phyloP scores from a whole-genome alignment of 2,797 vertebrate genomes.

The Graptemys geographica region DNA sequence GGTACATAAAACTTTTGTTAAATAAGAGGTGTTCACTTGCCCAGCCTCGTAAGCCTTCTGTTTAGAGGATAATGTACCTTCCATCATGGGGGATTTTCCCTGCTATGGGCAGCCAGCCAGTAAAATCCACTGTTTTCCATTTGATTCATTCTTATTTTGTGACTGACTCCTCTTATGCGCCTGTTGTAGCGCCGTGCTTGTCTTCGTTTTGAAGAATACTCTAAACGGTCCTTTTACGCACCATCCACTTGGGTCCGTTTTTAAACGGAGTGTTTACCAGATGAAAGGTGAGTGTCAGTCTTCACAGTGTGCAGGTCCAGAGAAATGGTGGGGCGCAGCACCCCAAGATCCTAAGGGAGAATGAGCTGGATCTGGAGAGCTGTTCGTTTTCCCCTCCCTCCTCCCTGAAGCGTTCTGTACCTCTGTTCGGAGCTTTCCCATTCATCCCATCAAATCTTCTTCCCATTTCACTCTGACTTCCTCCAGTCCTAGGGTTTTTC shows the following conservation, averaged over 20 bases:
- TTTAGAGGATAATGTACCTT: neutral
- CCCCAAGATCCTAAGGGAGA: neutral
- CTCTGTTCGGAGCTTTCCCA: neutral
- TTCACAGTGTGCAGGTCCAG: neutral
- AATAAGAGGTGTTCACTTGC: neutral
- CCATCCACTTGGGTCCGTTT: neutral
- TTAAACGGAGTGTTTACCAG: neutral
- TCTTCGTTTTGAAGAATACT: neutral
- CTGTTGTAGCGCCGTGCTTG: neutral
- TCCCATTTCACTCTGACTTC: neutral
- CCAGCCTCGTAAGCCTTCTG: fast-evolving
- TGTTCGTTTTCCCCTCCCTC: neutral
- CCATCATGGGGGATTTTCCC: fast-evolving
- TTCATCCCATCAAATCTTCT: neutral
- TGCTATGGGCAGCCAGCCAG: neutral
- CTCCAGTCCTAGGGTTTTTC: neutral
- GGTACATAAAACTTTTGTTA: neutral
- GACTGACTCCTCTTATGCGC: neutral
- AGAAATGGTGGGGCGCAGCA: fast-evolving
- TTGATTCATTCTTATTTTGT: neutral
- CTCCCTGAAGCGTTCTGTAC: neutral
- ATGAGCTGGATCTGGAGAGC: neutral
- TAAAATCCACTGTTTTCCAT: neutral
- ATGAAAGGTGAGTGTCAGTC: neutral
- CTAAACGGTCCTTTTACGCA: fast-evolving